A percentile compares a stretch with the other conserved stretches of the same genome.
Evolutionary conservation across 2,113 vertebrate species (phyloP).

Genomic region (Ceyx cyanopectus): DNA sequence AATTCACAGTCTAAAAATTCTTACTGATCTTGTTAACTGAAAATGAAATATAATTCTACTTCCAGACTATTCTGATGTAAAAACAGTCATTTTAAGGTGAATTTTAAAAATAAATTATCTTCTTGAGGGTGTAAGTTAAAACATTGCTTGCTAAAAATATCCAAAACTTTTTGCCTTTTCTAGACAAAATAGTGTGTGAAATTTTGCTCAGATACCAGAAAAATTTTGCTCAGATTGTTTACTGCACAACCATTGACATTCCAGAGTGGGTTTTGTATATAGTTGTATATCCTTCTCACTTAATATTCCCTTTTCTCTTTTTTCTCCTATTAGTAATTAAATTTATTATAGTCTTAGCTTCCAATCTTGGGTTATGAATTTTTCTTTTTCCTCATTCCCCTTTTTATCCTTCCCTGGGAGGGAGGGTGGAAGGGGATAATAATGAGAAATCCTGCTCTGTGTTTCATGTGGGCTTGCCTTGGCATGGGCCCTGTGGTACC

Average conservation of each 20-base stretch:
- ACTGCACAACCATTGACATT: no score
- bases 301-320: no score
- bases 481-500: background rate
- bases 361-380: no score
- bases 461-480: no score
- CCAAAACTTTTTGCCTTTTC: background rate
- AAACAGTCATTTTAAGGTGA: background rate
- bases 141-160: background rate
- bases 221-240: background rate
- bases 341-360: no score
- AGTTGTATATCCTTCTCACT: no score
- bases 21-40: background rate
- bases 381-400: no score
- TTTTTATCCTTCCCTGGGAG: no score
- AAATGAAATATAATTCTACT: background rate
- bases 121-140: background rate
- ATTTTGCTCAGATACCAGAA: background rate
- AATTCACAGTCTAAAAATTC: background rate
- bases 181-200: background rate
- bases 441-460: no score
- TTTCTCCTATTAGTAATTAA: no score
- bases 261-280: no score
- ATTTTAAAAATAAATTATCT: background rate
- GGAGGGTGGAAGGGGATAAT: no score
- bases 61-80: background rate